phyloP scores from a whole-genome alignment of 2,113 vertebrate species.

The Crotophaga sulcirostris region DNA sequence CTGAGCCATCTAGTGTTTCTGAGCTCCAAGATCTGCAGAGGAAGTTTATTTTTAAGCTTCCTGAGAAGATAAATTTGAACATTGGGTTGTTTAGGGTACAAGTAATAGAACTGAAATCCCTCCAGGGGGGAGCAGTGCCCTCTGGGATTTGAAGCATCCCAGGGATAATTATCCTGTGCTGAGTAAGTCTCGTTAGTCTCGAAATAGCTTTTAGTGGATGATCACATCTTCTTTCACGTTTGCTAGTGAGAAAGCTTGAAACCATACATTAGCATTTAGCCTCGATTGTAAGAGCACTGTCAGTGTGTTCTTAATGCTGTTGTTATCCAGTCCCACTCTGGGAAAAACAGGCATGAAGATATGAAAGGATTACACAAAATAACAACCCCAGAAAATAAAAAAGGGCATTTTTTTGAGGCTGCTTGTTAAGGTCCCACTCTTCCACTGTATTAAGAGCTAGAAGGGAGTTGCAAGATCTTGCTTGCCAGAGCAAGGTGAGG shows the following conservation, averaged over 20 bases:
- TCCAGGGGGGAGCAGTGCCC: neutral
- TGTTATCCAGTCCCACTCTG: neutral
- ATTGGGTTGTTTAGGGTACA: constrained; percentile 15
- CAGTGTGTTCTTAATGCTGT: neutral
- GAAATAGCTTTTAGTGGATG: constrained; percentile 20
- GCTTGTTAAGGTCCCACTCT: neutral
- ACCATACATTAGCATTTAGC: neutral
- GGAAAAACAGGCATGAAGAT: neutral
- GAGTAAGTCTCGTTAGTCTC: neutral
- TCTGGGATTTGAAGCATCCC: neutral
- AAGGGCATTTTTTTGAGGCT: neutral
- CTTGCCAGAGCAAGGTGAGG: neutral
- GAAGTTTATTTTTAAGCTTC: constrained; percentile 62
- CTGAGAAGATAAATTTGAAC: constrained; percentile 11
- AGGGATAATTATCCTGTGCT: constrained; percentile 32
- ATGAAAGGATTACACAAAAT: fast-evolving
- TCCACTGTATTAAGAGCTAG: neutral
- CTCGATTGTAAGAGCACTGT: neutral
- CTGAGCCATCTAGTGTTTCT: neutral
- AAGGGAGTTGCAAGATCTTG: neutral
- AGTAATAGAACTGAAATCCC: neutral
- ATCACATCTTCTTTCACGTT: neutral
- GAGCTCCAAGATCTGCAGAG: constrained; percentile 2
- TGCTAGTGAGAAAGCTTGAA: neutral
- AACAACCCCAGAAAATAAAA: neutral